Evolutionary conservation across 1,140 invertebrate genomes (phyloP).

Genomic region (Matsumurasca onukii): DNA sequence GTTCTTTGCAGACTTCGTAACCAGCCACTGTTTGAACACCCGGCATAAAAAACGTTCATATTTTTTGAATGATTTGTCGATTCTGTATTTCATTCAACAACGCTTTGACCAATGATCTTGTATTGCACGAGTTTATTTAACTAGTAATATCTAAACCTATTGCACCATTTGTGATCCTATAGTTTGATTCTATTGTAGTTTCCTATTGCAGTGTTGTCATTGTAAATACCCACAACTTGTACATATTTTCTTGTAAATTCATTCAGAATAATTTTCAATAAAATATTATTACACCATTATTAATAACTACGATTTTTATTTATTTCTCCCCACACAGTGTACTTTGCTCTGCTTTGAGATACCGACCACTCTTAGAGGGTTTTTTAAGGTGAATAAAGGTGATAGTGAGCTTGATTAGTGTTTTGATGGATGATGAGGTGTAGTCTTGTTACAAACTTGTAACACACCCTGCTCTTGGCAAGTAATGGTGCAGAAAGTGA

Average conservation of each 20-base stretch:
- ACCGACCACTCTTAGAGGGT: too few relatives aligned
- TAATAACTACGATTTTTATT: constrained; percentile 2
- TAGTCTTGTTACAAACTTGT: too few relatives aligned
- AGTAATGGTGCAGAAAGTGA: too few relatives aligned
- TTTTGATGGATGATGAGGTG: too few relatives aligned
- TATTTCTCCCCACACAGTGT: too few relatives aligned
- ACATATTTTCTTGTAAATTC: constrained; percentile 32
- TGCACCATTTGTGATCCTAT: constrained; percentile 5
- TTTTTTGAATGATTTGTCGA: constrained; percentile 1
- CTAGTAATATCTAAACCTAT: neutral
- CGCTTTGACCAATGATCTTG: constrained; percentile 17
- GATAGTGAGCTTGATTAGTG: too few relatives aligned
- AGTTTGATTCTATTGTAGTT: neutral
- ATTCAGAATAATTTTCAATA: constrained; percentile 29
- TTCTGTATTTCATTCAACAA: neutral
- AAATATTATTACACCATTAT: constrained; percentile 32
- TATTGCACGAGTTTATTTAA: constrained; percentile 9
- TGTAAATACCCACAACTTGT: constrained; percentile 29
- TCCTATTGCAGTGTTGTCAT: constrained; percentile 17
- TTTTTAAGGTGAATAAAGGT: too few relatives aligned
- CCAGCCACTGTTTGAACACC: too few relatives aligned
- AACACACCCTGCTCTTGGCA: too few relatives aligned
- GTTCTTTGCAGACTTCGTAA: too few relatives aligned
- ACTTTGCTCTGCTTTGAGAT: too few relatives aligned
- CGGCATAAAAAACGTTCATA: too few relatives aligned